Evolutionary conservation across 2,888 invertebrate species (phyloP).

Genomic region (Pristionchus maxplancki): DNA sequence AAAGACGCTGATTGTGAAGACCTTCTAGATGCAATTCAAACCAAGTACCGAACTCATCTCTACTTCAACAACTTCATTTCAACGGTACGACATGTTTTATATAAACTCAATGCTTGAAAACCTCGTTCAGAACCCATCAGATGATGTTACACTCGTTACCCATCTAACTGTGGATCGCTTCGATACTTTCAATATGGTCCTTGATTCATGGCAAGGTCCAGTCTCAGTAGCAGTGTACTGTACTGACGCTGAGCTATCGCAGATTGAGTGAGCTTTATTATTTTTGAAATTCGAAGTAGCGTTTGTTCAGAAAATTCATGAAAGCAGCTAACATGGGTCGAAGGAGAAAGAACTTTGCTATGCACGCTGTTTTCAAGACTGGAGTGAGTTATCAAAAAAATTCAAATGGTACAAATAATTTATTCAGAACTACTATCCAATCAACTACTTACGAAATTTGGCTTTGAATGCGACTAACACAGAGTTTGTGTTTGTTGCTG

Average conservation of each 20-base stretch:
- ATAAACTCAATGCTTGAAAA: not conserved
- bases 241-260: conserved; percentile 86
- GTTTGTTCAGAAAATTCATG: not conserved
- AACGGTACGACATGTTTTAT: not conserved
- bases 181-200: conserved; percentile 88
- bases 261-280: conserved; percentile 1
- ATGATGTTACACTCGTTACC: conserved; percentile 81
- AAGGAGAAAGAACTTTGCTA: conserved; percentile 52
- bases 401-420: not conserved
- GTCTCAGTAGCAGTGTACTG: conserved; percentile 91
- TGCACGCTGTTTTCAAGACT: conserved; percentile 59
- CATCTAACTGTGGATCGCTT: conserved; percentile 91
- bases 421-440: conserved; percentile 89
- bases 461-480: conserved; percentile 88
- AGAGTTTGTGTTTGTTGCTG: conserved; percentile 89
- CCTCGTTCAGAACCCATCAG: conserved; percentile 77
- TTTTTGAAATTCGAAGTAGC: too few species aligned
- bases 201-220: conserved; percentile 90
- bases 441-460: conserved; percentile 91
- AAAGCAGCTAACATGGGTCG: not conserved
- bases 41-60: conserved; percentile 87
- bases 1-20: not conserved
- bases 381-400: conserved; percentile 70
- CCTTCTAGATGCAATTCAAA: conserved; percentile 82
- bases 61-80: conserved; percentile 86